Percentiles rank a stretch among this genome's conserved stretches.
These are phyloP conservation scores for Hylyphantes graminicola DNA, from an alignment of 1,140 invertebrate species.

Conservation along the genomic window DNA sequence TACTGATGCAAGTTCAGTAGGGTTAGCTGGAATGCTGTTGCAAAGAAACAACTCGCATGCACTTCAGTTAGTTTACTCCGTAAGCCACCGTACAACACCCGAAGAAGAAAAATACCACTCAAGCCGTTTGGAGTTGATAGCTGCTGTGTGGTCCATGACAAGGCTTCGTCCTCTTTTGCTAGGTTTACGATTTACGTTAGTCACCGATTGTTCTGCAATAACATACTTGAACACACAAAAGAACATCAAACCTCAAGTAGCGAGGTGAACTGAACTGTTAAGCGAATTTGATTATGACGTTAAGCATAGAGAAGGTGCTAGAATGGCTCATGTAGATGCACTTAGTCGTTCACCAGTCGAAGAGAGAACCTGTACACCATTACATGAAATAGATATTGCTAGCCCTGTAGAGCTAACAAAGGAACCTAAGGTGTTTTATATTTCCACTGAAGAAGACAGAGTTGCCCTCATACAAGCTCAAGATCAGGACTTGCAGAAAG, in stretches of 20 bases:
- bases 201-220: constrained; percentile 34
- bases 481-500: background rate
- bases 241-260: background rate
- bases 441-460: background rate
- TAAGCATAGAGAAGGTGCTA: background rate
- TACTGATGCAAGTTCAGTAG: background rate
- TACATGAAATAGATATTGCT: background rate
- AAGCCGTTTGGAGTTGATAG: constrained; percentile 19
- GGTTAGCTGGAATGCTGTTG: constrained; percentile 14
- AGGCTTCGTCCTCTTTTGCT: constrained; percentile 9
- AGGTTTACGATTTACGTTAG: constrained; percentile 36
- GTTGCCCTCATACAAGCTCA: background rate
- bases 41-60: constrained; percentile 4
- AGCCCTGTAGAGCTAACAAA: background rate
- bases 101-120: constrained; percentile 12
- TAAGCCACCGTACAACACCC: background rate
- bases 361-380: background rate
- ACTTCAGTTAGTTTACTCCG: constrained; percentile 21
- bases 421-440: background rate
- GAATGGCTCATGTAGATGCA: constrained; percentile 19
- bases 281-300: constrained; percentile 35
- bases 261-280: constrained; percentile 4
- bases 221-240: background rate
- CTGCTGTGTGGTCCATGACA: constrained; percentile 22
- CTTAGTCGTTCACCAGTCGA: background rate